phyloP scores from a whole-genome alignment of 2,888 invertebrate genomes.

The Ernsta delagoae region DNA sequence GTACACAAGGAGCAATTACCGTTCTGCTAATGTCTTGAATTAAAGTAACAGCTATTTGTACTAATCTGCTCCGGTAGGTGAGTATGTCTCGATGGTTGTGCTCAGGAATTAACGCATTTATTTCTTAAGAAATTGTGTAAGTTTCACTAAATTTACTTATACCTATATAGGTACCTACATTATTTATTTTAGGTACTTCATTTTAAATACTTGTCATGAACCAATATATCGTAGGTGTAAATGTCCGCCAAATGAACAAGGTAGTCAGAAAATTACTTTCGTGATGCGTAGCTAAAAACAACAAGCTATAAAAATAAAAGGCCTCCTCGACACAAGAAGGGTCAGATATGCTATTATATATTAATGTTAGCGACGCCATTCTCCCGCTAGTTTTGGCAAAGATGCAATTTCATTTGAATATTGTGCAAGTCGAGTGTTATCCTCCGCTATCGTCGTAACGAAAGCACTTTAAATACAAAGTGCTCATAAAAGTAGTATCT shows the following conservation, averaged over 20 bases:
- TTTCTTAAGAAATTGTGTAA: constrained; percentile 41
- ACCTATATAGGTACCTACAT: too few species aligned
- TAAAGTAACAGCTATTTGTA: constrained; percentile 32
- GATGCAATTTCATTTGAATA: constrained; percentile 85
- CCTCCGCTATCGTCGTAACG: constrained; percentile 69
- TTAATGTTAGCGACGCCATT: constrained; percentile 80
- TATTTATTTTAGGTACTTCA: too few species aligned
- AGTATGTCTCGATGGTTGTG: constrained; percentile 11
- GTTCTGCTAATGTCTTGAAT: constrained; percentile 29
- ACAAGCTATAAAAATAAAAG: constrained; percentile 82
- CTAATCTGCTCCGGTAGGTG: constrained; percentile 21
- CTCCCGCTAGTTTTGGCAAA: constrained; percentile 83
- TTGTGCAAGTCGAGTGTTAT: constrained; percentile 80
- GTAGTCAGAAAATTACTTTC: constrained; percentile 50
- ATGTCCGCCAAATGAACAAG: too few species aligned
- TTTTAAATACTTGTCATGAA: too few species aligned
- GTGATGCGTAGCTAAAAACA: constrained; percentile 61
- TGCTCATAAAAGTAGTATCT: constrained; percentile 71
- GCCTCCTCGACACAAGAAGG: constrained; percentile 68
- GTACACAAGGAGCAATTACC: constrained; percentile 32
- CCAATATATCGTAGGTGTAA: too few species aligned
- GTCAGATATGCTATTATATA: constrained; percentile 80
- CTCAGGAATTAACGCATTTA: constrained; percentile 14
- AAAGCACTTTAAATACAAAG: constrained; percentile 78
- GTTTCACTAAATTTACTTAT: background rate